These are phyloP conservation scores for Plectrocnemia conspersa DNA, from an alignment of 1,140 invertebrate species.

Conservation along the genomic window DNA sequence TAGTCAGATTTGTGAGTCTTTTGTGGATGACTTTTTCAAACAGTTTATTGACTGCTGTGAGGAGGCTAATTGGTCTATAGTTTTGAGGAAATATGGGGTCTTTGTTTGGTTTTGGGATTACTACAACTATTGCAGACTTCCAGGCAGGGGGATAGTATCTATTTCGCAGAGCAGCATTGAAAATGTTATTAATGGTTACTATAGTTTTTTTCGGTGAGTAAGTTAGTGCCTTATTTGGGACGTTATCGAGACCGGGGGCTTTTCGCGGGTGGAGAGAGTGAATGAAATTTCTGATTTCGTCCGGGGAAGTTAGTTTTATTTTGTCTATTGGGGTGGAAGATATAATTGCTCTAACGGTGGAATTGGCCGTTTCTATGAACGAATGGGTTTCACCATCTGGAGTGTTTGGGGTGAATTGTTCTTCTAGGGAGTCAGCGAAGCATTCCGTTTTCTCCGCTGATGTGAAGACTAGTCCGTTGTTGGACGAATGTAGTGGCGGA, in stretches of 20 bases:
- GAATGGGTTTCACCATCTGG: too few relatives aligned
- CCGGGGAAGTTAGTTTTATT: too few relatives aligned
- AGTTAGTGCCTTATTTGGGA: slow-evolving; percentile 32
- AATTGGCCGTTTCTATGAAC: too few relatives aligned
- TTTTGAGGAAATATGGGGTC: slow-evolving; percentile 5
- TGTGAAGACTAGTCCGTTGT: too few relatives aligned
- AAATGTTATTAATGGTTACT: not conserved
- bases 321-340: too few relatives aligned
- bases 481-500: too few relatives aligned
- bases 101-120: slow-evolving; percentile 18
- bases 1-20: slow-evolving; percentile 15
- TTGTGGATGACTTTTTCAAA: slow-evolving; percentile 32
- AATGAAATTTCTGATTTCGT: slow-evolving; percentile 19
- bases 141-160: slow-evolving; percentile 33
- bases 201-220: slow-evolving; percentile 29
- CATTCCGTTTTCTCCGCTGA: too few relatives aligned
- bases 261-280: slow-evolving; percentile 16
- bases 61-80: slow-evolving; percentile 35
- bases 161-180: slow-evolving; percentile 13
- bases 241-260: slow-evolving; percentile 35
- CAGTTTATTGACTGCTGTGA: slow-evolving; percentile 30
- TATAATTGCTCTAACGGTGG: too few relatives aligned
- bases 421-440: too few relatives aligned
- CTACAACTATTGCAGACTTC: slow-evolving; percentile 1
- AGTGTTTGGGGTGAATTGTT: too few relatives aligned